Percentiles rank a stretch among this genome's conserved stretches.
Evolutionary conservation across 2,888 invertebrate genomes (phyloP).

Genomic region (Ectobius pallidus): DNA sequence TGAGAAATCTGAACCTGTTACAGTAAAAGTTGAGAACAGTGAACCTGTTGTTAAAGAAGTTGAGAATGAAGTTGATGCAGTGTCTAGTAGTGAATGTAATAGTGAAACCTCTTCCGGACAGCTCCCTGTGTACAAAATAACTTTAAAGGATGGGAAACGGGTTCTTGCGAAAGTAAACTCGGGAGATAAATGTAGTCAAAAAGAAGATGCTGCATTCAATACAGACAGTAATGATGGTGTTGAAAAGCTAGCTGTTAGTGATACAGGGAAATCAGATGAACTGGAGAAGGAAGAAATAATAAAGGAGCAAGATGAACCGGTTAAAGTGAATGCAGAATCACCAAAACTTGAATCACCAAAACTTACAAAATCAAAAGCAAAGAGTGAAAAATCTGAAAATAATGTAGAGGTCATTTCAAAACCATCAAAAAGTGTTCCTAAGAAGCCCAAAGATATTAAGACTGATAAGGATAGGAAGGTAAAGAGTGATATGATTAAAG

Average conservation of each 20-base stretch:
- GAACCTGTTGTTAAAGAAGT: background rate
- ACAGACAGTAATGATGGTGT: background rate
- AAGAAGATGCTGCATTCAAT: slow-evolving; percentile 8
- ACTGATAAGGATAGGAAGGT: too few relatives aligned
- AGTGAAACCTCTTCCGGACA: slow-evolving; percentile 37
- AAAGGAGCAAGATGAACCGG: too few relatives aligned
- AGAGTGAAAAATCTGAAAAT: too few relatives aligned
- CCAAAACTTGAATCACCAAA: too few relatives aligned
- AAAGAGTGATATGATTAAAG: slow-evolving; percentile 18
- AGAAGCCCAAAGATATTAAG: too few relatives aligned
- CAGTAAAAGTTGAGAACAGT: background rate
- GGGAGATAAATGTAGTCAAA: slow-evolving; percentile 42
- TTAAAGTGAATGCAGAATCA: too few relatives aligned
- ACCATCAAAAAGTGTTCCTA: too few relatives aligned
- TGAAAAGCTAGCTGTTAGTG: background rate
- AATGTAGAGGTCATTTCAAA: too few relatives aligned
- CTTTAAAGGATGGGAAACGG: slow-evolving; percentile 75
- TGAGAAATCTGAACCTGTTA: background rate
- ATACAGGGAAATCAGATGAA: too few relatives aligned
- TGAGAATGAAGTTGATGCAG: slow-evolving; percentile 32
- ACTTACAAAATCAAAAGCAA: too few relatives aligned
- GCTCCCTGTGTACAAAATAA: slow-evolving; percentile 64
- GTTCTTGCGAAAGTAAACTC: slow-evolving; percentile 64
- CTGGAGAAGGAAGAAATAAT: too few relatives aligned
- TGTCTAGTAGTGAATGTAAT: slow-evolving; percentile 35